phyloP scores from a whole-genome alignment of 2,113 vertebrate genomes.

The Sprattus sprattus region DNA sequence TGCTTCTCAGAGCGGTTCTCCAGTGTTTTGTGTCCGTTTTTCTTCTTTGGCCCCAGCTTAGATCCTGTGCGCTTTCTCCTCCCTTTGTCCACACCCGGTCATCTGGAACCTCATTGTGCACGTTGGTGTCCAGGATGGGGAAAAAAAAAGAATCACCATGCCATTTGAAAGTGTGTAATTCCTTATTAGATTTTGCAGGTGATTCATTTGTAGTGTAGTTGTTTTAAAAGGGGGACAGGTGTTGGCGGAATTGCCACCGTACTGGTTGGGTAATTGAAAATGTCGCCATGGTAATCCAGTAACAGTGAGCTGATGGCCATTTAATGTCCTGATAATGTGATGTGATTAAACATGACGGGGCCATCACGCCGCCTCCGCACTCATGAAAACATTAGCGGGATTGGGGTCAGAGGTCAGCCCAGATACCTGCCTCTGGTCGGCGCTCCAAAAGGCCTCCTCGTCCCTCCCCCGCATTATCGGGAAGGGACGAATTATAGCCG shows the following conservation, averaged over 20 bases:
- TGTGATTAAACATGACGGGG: constrained; percentile 53
- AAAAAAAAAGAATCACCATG: background rate
- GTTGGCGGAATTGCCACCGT: constrained; percentile 13
- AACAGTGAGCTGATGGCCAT: constrained; percentile 49
- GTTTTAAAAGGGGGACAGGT: constrained; percentile 12
- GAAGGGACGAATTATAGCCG: background rate
- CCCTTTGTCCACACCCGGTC: background rate
- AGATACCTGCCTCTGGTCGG: constrained; percentile 21
- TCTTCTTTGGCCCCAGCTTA: background rate
- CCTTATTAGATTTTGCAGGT: background rate
- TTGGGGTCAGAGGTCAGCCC: constrained; percentile 47
- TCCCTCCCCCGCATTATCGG: background rate
- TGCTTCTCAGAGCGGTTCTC: background rate
- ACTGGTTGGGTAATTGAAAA: constrained; percentile 20
- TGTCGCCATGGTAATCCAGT: constrained; percentile 41
- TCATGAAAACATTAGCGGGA: constrained; percentile 48
- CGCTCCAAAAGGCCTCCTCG: background rate
- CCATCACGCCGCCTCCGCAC: constrained; percentile 26
- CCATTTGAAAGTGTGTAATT: background rate
- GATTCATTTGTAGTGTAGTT: background rate
- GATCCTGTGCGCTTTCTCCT: background rate
- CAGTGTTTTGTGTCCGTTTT: background rate
- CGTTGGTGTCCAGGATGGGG: background rate
- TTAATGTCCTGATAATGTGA: constrained; percentile 56
- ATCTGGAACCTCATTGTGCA: background rate